Conservation (phyloP, 2,113 vertebrate genomes). For the Dicrurus megarhynchus region DNA sequence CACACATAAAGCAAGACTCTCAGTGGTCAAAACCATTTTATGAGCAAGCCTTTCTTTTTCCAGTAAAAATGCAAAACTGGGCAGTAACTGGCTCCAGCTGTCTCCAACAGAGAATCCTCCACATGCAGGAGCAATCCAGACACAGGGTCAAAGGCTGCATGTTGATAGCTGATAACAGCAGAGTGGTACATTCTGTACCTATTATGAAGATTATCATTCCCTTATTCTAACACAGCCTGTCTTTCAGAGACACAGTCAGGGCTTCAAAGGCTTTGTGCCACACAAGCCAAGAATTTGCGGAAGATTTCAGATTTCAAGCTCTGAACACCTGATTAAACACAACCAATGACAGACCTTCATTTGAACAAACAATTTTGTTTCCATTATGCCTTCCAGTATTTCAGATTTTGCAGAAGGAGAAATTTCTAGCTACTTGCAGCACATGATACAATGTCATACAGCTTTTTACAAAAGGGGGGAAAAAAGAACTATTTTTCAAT, state of each 20-base stretch:
- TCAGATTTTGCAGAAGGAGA: not conserved
- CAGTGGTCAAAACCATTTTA: not conserved
- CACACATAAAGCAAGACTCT: not conserved
- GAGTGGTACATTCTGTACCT: not conserved
- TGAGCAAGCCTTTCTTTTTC: not conserved
- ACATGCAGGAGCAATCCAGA: not conserved
- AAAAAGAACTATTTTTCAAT: not conserved
- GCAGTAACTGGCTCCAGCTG: not conserved
- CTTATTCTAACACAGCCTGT: rapidly evolving
- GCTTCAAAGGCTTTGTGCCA: not conserved
- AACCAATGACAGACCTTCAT: not conserved
- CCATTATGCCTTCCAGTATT: not conserved
- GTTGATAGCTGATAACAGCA: not conserved
- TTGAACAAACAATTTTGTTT: not conserved
- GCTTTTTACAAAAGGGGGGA: not conserved
- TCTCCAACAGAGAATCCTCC: not conserved
- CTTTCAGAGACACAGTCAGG: not conserved
- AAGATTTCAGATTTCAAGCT: not conserved
- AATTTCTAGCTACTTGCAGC: not conserved
- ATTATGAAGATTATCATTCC: not conserved
- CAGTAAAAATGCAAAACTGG: not conserved
- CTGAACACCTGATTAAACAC: not conserved
- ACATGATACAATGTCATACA: not conserved
- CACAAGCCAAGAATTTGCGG: not conserved
- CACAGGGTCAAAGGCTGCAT: not conserved